Evolutionary conservation across 2,888 invertebrate species (phyloP), one percentile per base, ranked within the genome.

Genomic region (Drosophila recens): DNA sequence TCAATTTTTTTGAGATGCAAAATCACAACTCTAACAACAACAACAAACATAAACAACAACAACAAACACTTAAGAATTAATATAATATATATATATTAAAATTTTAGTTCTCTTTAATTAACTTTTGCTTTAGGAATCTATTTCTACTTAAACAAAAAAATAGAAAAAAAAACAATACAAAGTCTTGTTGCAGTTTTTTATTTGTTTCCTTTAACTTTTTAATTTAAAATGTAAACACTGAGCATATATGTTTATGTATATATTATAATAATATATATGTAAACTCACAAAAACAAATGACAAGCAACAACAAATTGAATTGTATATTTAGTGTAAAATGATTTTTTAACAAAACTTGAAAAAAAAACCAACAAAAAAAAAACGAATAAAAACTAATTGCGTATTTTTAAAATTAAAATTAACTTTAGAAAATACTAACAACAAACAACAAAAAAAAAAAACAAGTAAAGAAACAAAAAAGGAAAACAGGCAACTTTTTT

Each of bases 341-440:
- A 56, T 67, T 74, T 74, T 67, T 53, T 52, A 49, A 53, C 27
- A 57, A 54, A 66, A 63, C n/a, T 51, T 67, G 23, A 51, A 49
- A 63, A 48, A 33, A 58, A 59, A 70, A 68, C 3, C 23, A 15
- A 51, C 52, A 13, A 57, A 63, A 66, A 48, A 54, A 17, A 66
- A 5, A 54, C 52, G 30, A 42, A 23, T 42, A 56, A 53, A 56
- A 61, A 56, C 45, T 59, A 70, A 67, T 59, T 66, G 51, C 56
- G 59, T 79, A 77, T 43, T 69, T 70, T 72, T 67, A 67, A 79
- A 58, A 40, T 54, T 71, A 67, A 36, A 65, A 57, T 69, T 68
- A 82, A 67, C 61, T 49, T 71, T 82, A 66, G 58, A 57, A 63
- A 63, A 61, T 68, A 87, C 85, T 84, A 82, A 82, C 66, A 38